phyloP scores from a whole-genome alignment of 2,888 invertebrate genomes.

The Leptinotarsa tumamoca region DNA sequence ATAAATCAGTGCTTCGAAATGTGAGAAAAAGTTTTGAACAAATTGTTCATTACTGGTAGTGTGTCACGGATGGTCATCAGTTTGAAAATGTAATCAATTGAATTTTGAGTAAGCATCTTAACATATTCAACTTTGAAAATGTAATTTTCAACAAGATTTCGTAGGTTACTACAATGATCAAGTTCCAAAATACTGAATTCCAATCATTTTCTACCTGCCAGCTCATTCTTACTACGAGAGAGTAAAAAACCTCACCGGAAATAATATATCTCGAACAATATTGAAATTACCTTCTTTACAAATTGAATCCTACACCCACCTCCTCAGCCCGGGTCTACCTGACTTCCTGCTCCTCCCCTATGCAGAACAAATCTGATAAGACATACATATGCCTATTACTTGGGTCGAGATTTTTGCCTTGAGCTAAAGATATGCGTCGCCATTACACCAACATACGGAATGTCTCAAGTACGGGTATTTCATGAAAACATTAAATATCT shows the following conservation, averaged over 20 bases:
- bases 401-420: neutral
- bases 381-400: neutral
- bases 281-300: constrained; percentile 7
- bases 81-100: too few species aligned
- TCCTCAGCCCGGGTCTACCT: constrained; percentile 34
- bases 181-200: too few species aligned
- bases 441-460: constrained; percentile 4
- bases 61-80: too few species aligned
- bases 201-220: neutral
- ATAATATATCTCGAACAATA: constrained; percentile 11
- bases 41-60: too few species aligned
- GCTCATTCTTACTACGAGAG: neutral
- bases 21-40: too few species aligned
- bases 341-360: constrained; percentile 25
- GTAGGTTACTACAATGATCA: too few species aligned
- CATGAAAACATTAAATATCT: neutral
- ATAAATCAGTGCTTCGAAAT: too few species aligned
- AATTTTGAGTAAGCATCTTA: too few species aligned
- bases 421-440: constrained; percentile 7
- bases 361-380: constrained; percentile 9
- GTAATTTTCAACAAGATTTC: too few species aligned
- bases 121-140: too few species aligned
- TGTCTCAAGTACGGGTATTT: constrained; percentile 13
- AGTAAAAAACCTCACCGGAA: neutral
- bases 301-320: constrained; percentile 18